Percentiles rank a stretch among this genome's conserved stretches.
These are phyloP conservation scores for Lagorchestes hirsutus DNA, from an alignment of 2,797 vertebrate genomes.

Conservation along the genomic window DNA sequence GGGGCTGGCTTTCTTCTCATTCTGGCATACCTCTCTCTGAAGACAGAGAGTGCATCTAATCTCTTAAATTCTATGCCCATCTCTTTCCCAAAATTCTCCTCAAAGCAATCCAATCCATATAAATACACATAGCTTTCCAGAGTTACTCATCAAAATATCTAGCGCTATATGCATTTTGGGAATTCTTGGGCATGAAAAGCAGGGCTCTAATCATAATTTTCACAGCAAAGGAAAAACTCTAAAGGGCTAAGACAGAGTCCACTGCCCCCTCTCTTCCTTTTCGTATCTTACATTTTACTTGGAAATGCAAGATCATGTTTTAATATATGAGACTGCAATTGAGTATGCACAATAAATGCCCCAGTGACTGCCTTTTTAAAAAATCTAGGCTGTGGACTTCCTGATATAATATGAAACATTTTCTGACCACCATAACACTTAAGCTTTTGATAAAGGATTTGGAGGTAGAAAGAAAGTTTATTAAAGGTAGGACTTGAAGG, in stretches of 20 bases:
- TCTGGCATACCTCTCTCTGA: not conserved
- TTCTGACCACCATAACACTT: not conserved
- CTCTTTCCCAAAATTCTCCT: not conserved
- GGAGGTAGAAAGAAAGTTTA: slow-evolving; percentile 28
- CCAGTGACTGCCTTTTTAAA: not conserved
- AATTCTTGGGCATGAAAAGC: not conserved
- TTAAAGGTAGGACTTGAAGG: slow-evolving; percentile 16
- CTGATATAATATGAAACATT: not conserved
- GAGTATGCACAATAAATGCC: not conserved
- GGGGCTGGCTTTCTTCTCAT: not conserved
- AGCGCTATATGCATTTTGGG: not conserved
- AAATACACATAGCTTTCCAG: not conserved
- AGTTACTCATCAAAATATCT: not conserved
- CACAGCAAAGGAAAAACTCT: not conserved
- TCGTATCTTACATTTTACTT: not conserved
- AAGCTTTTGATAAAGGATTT: slow-evolving; percentile 15
- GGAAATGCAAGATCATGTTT: not conserved
- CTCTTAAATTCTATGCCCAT: not conserved
- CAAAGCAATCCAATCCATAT: not conserved
- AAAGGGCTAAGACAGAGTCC: not conserved
- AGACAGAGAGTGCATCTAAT: not conserved
- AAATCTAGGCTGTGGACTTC: not conserved
- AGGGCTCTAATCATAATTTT: not conserved
- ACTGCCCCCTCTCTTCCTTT: not conserved
- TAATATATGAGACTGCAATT: not conserved